These are phyloP conservation scores for Campaea margaritaria DNA, from an alignment of 2,888 invertebrate species.

Conservation along the genomic window DNA sequence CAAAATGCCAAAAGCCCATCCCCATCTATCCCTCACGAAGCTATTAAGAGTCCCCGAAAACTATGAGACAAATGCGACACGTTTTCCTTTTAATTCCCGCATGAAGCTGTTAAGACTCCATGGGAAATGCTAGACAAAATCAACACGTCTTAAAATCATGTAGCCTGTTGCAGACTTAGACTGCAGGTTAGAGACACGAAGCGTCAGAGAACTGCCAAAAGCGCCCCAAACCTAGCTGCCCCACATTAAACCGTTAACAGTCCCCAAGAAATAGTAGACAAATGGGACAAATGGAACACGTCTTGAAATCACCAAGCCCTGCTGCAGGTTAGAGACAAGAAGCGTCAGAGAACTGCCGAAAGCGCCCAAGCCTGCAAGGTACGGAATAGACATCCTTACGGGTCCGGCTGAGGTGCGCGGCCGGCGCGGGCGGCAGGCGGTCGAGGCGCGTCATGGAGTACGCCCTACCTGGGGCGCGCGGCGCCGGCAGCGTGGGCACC, in stretches of 20 bases:
- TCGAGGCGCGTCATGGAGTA: conserved; percentile 97
- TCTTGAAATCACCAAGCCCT: background rate
- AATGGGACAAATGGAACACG: too few relatives aligned
- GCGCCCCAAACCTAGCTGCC: background rate
- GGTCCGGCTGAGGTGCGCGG: conserved; percentile 71
- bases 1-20: too few relatives aligned
- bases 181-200: conserved; percentile 9
- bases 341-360: conserved; percentile 23
- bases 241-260: too few relatives aligned
- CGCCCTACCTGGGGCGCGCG: conserved; percentile 88
- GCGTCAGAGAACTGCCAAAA: conserved; percentile 7
- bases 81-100: too few relatives aligned
- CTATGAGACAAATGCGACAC: too few relatives aligned
- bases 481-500: conserved; percentile 93
- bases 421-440: conserved; percentile 67
- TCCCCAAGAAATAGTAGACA: too few relatives aligned
- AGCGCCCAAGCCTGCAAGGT: conserved; percentile 29
- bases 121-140: too few relatives aligned
- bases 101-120: too few relatives aligned
- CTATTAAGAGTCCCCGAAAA: too few relatives aligned
- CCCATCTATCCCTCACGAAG: too few relatives aligned
- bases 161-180: too few relatives aligned
- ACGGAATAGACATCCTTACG: conserved; percentile 57
- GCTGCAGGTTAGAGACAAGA: conserved; percentile 15
- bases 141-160: too few relatives aligned